A percentile compares a stretch with the other conserved stretches of the same genome.
Evolutionary conservation across 2,797 vertebrate species (phyloP).

Genomic region (Hipposideros larvatus): DNA sequence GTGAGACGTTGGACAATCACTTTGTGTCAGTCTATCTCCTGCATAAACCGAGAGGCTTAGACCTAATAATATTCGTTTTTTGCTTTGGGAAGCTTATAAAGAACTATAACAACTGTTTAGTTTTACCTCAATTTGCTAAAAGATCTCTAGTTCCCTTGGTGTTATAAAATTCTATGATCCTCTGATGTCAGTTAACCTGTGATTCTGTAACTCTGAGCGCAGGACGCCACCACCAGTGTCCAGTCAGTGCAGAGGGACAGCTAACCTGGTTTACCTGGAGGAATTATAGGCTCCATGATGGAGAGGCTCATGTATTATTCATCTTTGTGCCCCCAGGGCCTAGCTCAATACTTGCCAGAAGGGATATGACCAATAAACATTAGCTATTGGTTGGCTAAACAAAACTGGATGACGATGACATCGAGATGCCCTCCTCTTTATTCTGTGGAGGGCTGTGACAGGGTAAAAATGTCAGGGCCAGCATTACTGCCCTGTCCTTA

Average conservation of each 20-base stretch:
- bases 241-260: not conserved
- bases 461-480: rapidly evolving
- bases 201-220: not conserved
- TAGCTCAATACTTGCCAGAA: not conserved
- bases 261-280: not conserved
- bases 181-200: not conserved
- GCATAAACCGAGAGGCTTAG: not conserved
- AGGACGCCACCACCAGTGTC: not conserved
- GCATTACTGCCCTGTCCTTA: not conserved
- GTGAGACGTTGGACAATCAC: not conserved
- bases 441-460: too few relatives aligned
- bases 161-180: not conserved
- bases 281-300: not conserved
- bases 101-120: not conserved
- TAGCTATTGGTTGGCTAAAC: not conserved
- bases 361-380: not conserved
- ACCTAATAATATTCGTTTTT: not conserved
- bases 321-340: not conserved
- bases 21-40: not conserved
- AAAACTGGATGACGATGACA: not conserved
- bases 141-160: not conserved
- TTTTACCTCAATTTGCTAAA: not conserved
- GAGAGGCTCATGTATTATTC: not conserved
- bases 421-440: rapidly evolving
- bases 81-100: not conserved